Evolutionary conservation across 1,140 invertebrate species (phyloP), one percentile per base, ranked within the genome.

Genomic region (Anastatus disparis): DNA sequence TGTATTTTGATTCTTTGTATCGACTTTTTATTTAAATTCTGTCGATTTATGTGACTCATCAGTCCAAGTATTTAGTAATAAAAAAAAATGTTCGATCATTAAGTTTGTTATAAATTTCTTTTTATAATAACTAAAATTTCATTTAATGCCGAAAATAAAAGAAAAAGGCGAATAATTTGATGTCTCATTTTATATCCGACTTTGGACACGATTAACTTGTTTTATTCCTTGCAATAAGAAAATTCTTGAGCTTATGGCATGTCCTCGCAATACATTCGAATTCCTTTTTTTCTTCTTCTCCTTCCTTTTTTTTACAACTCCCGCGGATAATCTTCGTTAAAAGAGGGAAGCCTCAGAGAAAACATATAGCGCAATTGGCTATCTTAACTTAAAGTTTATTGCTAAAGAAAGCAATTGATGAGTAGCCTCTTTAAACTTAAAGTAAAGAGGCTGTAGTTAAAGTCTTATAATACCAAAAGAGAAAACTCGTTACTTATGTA

Each of bases 401-500:
- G 66, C 31, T 40, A 26, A 38, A 55, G 29, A 35, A 59, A 15
- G n/a, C 26, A 50, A 68, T 50, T 26, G 65, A 68, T 68, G 31
- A 50, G 31, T 53, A 44, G 42, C 29, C 44, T 69, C 13, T 7
- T 46, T 26, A 20, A 13, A 8, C 20, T 35, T 35, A 35, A 35
- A 35, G 31, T 6, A 35, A 35, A n/a, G n/a, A n/a, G n/a, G n/a
- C n/a, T n/a, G 44, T 20, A 59, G 26, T 42, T 69, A 44, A 46
- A 42, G 35, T 50, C 10, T 29, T 20, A 35, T 24, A 6, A 35
- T 35, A 35, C n/a, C n/a, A n/a, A n/a, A n/a, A 9, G 7, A n/a
- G 35, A 17, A 55, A 65, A 55, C 63, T 65, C 63, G 63, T 65
- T 66, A 66, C 64, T 66, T 66, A 66, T 66, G 52, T 46, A 58